Base-by-base conservation (phyloP, 2,797 vertebrate genomes). In the Hafferia zeledoni region DNA sequence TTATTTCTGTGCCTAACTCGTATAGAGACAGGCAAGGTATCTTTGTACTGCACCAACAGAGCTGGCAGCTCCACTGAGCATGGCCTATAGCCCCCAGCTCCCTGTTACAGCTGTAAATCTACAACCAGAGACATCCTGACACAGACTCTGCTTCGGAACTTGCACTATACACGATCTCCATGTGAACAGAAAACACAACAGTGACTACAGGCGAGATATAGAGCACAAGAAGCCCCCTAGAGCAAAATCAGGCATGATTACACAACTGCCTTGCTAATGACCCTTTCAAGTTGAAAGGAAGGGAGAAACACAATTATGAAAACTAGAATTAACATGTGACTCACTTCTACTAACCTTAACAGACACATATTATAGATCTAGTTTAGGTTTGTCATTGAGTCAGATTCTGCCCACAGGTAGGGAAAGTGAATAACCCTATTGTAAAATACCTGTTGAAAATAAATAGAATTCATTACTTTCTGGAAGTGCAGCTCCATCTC, bases 161-260 rank as follows among this genome's bases (percentile, higher is more conserved):
- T 49, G 46, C 8, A 0, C 27, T 27, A 28, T 19, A 49, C 37
- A 2, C 1, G 13, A 71, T 22, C 70, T 83, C 27, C 1, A 3
- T 2, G 3, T 4, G 11, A 87, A 52, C 8, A 47, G 46, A 64
- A 74, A 47, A 71, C 68, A 27, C 60, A 79, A 6, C 31, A 37
- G 63, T 2, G 5, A 44, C 41, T 27, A 9, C 0, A 49, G 22
- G 46, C 5, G 31, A 43, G 18, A 50, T 7, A 57, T 1, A 12
- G 0, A 64, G 52, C 41, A 41, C 30, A 69, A 67, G 23, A 9
- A 37, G n/a, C 41, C n/a, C 83, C 49, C 56, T 82, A 72, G 57
- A 86, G 57, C 53, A 83, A 83, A 78, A 30, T 12, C 1, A 68
- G 27, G n/a, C 5, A 8, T 27, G 74, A 60, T 68, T n/a, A 63